phyloP scores from a whole-genome alignment of 1,140 invertebrate species.

The Pemphigus obesinymphae region DNA sequence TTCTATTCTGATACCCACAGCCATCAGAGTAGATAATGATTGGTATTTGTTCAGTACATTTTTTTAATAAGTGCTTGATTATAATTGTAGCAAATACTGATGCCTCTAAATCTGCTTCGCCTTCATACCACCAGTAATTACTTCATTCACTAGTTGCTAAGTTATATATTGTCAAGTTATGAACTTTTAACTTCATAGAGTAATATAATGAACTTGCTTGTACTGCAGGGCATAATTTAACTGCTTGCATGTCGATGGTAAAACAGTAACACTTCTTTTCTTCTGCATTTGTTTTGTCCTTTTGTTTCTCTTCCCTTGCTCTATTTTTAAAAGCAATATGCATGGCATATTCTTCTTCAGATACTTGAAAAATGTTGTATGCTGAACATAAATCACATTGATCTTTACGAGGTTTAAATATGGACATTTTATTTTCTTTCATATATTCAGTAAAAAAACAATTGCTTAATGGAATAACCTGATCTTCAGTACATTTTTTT shows the following conservation, averaged over 20 bases:
- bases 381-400: slow-evolving; percentile 49
- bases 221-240: slow-evolving; percentile 46
- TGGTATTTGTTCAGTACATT: neutral
- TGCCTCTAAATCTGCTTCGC: neutral
- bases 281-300: slow-evolving; percentile 40
- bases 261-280: slow-evolving; percentile 39
- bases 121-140: neutral
- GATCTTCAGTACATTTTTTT: slow-evolving; percentile 17
- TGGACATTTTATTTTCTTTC: slow-evolving; percentile 47
- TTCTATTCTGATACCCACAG: slow-evolving; percentile 50
- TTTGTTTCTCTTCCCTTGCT: slow-evolving; percentile 46
- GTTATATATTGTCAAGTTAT: slow-evolving; percentile 47
- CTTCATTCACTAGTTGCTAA: neutral
- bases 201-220: slow-evolving; percentile 49
- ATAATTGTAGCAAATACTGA: neutral
- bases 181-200: slow-evolving; percentile 48
- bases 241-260: slow-evolving; percentile 46
- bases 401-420: slow-evolving; percentile 50
- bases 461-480: slow-evolving; percentile 20
- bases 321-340: slow-evolving; percentile 46
- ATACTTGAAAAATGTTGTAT: slow-evolving; percentile 48
- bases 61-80: neutral
- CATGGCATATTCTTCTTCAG: slow-evolving; percentile 46
- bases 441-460: slow-evolving; percentile 44
- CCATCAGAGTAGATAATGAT: slow-evolving; percentile 48